phyloP scores from a whole-genome alignment of 2,888 invertebrate genomes.

The Cistogaster globosa region DNA sequence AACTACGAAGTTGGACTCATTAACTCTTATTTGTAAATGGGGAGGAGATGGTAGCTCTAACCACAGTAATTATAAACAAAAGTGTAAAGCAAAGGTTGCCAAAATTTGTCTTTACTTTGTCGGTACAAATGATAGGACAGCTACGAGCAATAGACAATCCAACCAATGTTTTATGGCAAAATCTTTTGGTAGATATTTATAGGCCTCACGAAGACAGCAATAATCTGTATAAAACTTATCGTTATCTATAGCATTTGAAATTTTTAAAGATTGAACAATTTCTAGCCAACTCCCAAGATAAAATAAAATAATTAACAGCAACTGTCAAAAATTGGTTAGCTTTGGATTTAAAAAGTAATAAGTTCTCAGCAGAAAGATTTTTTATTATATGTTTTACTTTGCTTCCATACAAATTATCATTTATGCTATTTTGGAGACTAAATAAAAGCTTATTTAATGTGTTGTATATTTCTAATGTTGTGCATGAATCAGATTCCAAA shows the following conservation, averaged over 20 bases:
- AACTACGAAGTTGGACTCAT: too few species aligned
- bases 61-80: too few species aligned
- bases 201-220: slow-evolving; percentile 53
- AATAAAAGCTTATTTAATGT: background rate
- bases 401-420: background rate
- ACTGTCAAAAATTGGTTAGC: background rate
- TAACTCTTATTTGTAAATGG: too few species aligned
- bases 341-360: background rate
- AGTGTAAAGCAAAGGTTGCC: too few species aligned
- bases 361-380: background rate
- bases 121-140: too few species aligned
- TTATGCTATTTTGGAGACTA: background rate
- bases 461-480: background rate
- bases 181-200: slow-evolving; percentile 32
- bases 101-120: too few species aligned
- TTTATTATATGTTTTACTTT: background rate
- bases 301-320: background rate
- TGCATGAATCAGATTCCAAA: too few species aligned
- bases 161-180: too few species aligned
- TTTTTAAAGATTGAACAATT: background rate
- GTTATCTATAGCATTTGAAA: background rate
- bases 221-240: slow-evolving; percentile 39
- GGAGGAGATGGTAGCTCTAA: too few species aligned
- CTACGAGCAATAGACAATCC: too few species aligned
- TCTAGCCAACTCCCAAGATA: background rate